phyloP scores from a whole-genome alignment of 2,797 vertebrate species.

The Thamnophis elegans region DNA sequence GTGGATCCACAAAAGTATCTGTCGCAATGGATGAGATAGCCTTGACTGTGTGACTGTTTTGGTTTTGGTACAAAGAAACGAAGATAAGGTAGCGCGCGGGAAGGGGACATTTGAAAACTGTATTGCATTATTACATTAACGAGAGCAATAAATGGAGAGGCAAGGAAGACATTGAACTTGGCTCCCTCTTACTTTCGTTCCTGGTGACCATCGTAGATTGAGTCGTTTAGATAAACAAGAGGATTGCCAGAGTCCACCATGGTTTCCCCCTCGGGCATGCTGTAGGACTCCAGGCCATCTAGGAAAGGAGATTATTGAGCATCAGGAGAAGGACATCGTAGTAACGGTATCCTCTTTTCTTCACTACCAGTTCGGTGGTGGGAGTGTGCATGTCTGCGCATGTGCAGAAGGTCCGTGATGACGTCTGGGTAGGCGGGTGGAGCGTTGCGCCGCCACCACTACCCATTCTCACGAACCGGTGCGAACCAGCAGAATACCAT shows the following conservation, averaged over 20 bases:
- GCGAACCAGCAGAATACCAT: too few species aligned
- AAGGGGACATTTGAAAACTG: not conserved
- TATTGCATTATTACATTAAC: not conserved
- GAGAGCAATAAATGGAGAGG: not conserved
- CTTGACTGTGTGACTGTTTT: not conserved
- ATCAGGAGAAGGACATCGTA: slow-evolving; percentile 14
- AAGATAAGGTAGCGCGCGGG: not conserved
- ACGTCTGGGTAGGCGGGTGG: too few species aligned
- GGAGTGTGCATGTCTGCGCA: too few species aligned
- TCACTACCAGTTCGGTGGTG: too few species aligned
- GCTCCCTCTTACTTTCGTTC: slow-evolving; percentile 73
- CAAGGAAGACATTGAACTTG: not conserved
- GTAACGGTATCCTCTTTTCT: too few species aligned
- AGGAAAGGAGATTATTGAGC: slow-evolving; percentile 26
- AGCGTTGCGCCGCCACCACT: too few species aligned
- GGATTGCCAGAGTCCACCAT: slow-evolving; percentile 78
- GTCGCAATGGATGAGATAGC: too few species aligned
- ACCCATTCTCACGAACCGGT: too few species aligned
- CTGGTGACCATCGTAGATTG: slow-evolving; percentile 83
- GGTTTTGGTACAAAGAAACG: not conserved
- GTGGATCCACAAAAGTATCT: too few species aligned
- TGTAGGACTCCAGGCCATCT: slow-evolving; percentile 86
- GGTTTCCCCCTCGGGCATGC: slow-evolving; percentile 83
- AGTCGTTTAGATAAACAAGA: slow-evolving; percentile 85
- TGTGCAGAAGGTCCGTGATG: too few species aligned